Evolutionary conservation across 2,113 vertebrate genomes (phyloP).

Genomic region (Mugil cephalus): DNA sequence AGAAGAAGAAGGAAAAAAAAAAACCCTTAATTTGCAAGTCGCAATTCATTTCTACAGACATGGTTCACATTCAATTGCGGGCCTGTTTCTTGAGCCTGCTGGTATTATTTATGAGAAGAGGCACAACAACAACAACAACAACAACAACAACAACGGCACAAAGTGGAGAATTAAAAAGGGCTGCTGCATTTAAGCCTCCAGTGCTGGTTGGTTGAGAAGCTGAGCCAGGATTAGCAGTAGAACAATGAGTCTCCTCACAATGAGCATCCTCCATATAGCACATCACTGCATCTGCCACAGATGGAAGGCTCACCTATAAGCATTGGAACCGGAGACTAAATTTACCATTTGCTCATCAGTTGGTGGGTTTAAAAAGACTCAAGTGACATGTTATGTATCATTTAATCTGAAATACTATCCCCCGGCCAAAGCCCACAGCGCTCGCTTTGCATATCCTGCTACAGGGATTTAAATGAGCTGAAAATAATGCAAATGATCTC

Average conservation of each 20-base stretch:
- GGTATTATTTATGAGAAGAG: slow-evolving; percentile 72
- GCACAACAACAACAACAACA: slow-evolving; percentile 68
- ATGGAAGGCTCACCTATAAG: slow-evolving; percentile 69
- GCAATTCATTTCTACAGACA: slow-evolving; percentile 78
- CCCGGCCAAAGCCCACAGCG: slow-evolving; percentile 11
- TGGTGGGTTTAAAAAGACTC: slow-evolving; percentile 49
- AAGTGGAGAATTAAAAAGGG: slow-evolving; percentile 73
- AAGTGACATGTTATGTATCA: slow-evolving; percentile 33
- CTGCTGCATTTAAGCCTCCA: slow-evolving; percentile 75
- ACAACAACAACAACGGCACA: slow-evolving; percentile 68
- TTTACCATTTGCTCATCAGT: slow-evolving; percentile 61
- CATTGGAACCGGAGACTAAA: slow-evolving; percentile 52
- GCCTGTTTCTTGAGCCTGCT: slow-evolving; percentile 65
- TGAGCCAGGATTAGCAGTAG: slow-evolving; percentile 76
- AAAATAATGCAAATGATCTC: slow-evolving; percentile 66
- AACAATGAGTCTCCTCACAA: slow-evolving; percentile 78
- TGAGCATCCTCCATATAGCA: slow-evolving; percentile 74
- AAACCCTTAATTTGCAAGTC: slow-evolving; percentile 88
- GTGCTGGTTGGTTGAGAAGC: slow-evolving; percentile 73
- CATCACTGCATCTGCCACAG: slow-evolving; percentile 63
- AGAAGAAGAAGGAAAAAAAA: slow-evolving; percentile 28
- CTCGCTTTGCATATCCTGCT: slow-evolving; percentile 24
- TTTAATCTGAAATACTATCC: slow-evolving; percentile 42
- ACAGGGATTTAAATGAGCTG: slow-evolving; percentile 44
- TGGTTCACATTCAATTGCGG: slow-evolving; percentile 69